These are phyloP conservation scores for Aurelia sp. DNA, from an alignment of 30 jellyfish, hydroid and myxozoan genomes.

Conservation along the genomic window DNA sequence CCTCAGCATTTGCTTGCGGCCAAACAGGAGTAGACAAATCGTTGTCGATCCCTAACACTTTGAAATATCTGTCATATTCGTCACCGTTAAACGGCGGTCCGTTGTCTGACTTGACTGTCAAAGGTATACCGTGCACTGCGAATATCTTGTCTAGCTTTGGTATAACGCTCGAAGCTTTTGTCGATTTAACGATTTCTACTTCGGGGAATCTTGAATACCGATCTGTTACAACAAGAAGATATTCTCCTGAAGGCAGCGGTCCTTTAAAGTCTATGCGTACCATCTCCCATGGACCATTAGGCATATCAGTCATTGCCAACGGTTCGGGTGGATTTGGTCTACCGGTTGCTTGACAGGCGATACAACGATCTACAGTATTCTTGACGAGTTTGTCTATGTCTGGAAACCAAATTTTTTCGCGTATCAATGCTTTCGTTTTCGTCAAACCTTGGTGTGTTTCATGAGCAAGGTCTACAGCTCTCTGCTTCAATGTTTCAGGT, in stretches of 20 bases:
- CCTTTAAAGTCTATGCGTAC: conserved; percentile 16
- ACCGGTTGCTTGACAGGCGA: conserved; percentile 27
- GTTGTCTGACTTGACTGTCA: not conserved
- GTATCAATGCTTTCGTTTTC: conserved; percentile 2
- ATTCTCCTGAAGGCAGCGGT: conserved; percentile 33
- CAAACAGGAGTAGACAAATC: conserved; percentile 23
- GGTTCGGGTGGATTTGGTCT: conserved; percentile 38
- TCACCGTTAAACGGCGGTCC: conserved; percentile 26
- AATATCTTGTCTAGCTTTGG: conserved; percentile 31
- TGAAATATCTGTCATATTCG: not conserved
- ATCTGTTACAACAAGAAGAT: conserved; percentile 13
- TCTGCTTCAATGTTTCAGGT: not conserved
- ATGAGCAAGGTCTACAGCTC: conserved; percentile 27
- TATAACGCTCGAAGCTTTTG: conserved; percentile 4
- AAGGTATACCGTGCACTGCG: conserved; percentile 38
- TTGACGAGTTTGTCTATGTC: conserved; percentile 24
- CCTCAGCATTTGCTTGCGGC: conserved; percentile 42
- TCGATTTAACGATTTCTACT: conserved; percentile 35
- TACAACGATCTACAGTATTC: conserved; percentile 2
- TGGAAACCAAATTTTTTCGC: conserved; percentile 36
- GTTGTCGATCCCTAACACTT: conserved; percentile 21
- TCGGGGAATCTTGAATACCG: conserved; percentile 40
- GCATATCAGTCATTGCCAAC: conserved; percentile 1
- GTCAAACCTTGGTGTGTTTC: conserved; percentile 23
- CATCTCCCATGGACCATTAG: conserved; percentile 22